phyloP scores from a whole-genome alignment of 2,113 vertebrate genomes.

The Rissa tridactyla region DNA sequence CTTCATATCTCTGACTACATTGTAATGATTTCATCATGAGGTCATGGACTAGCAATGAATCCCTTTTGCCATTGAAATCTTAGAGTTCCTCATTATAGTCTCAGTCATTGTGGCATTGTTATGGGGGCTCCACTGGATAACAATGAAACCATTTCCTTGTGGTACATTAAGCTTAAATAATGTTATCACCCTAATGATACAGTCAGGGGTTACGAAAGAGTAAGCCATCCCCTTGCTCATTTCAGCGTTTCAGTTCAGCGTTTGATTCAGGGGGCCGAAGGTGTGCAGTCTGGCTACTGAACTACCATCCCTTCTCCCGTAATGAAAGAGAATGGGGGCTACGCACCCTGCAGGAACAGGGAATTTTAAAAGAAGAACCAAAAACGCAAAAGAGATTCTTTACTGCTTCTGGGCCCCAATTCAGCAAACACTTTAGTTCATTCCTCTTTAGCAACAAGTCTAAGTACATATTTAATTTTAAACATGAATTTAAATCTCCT shows the following conservation, averaged over 20 bases:
- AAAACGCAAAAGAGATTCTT: not conserved
- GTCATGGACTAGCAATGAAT: slow-evolving; percentile 47
- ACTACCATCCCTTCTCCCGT: not conserved
- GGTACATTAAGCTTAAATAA: slow-evolving; percentile 19
- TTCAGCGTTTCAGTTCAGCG: not conserved
- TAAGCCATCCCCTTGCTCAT: not conserved
- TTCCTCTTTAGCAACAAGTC: not conserved
- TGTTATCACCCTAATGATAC: not conserved
- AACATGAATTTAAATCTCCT: not conserved
- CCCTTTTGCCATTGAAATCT: slow-evolving; percentile 31
- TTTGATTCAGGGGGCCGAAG: slow-evolving; percentile 13
- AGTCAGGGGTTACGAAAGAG: not conserved
- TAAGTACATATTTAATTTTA: not conserved
- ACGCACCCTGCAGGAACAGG: not conserved
- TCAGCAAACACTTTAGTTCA: not conserved
- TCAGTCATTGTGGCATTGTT: slow-evolving; percentile 5
- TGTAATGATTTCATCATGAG: slow-evolving; percentile 60
- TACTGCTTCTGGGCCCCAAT: not conserved
- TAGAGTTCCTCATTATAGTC: slow-evolving; percentile 38
- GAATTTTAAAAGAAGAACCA: not conserved
- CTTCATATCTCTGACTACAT: slow-evolving; percentile 42
- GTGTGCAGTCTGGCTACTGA: not conserved
- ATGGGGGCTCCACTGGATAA: not conserved
- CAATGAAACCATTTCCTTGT: slow-evolving; percentile 6
- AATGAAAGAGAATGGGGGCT: not conserved